A percentile compares a stretch with the other conserved stretches of the same genome.
phyloP scores from a whole-genome alignment of 2,113 vertebrate species.

The Archilochus colubris region DNA sequence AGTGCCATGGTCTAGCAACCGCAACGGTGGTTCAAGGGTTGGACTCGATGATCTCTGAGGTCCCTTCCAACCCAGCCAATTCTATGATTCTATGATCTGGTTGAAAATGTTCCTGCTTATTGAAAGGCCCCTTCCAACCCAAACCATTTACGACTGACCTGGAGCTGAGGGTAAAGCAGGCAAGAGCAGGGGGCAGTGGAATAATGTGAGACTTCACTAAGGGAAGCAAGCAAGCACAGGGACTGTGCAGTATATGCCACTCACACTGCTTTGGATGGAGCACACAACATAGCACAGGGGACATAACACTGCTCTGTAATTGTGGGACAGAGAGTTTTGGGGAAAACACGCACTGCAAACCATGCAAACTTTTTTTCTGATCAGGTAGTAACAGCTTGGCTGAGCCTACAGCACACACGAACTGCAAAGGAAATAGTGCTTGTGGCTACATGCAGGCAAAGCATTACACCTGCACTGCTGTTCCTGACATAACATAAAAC shows the following conservation, averaged over 20 bases:
- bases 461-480: not conserved
- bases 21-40: no score
- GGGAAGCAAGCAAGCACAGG: not conserved
- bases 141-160: no score
- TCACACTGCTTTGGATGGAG: not conserved
- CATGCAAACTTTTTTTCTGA: not conserved
- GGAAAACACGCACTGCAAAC: no score
- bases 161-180: not conserved
- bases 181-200: not conserved
- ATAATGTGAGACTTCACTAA: no score
- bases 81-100: no score
- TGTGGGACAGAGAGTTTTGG: no score
- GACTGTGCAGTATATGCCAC: fast-evolving
- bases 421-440: not conserved
- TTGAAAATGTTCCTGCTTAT: no score
- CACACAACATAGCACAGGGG: not conserved
- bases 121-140: no score
- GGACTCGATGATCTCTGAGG: no score
- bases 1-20: no score
- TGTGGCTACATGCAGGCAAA: not conserved
- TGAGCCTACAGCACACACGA: not conserved
- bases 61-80: no score
- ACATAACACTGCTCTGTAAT: not conserved
- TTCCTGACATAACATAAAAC: not conserved
- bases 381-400: not conserved